phyloP scores from a whole-genome alignment of 2,113 vertebrate genomes.

The Tenrec ecaudatus region DNA sequence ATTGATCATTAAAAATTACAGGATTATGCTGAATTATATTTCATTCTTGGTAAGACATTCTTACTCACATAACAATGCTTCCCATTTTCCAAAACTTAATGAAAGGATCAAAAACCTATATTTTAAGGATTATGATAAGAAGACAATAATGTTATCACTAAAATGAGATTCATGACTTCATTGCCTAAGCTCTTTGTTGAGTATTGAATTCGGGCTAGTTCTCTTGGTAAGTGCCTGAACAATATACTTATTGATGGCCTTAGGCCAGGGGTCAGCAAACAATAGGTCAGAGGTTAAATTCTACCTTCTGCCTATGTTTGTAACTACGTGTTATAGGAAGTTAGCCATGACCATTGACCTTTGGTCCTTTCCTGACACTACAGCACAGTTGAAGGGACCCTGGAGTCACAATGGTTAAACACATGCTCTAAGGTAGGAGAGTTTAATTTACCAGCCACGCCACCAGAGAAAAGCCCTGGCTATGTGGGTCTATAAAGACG shows the following conservation, averaged over 20 bases:
- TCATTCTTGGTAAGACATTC: neutral
- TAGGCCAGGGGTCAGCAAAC: neutral
- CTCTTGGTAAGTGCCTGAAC: neutral
- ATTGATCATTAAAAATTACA: slow-evolving; percentile 65
- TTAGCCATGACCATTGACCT: neutral
- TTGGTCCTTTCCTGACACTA: neutral
- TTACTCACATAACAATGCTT: neutral
- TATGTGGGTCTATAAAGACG: neutral
- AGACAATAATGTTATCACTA: slow-evolving; percentile 44
- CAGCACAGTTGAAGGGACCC: neutral
- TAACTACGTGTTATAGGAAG: neutral
- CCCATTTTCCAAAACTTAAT: slow-evolving; percentile 27
- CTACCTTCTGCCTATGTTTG: neutral
- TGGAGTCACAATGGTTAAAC: neutral
- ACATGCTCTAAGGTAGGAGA: neutral
- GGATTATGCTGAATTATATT: neutral
- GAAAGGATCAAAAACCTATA: slow-evolving; percentile 48
- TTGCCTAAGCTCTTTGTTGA: neutral
- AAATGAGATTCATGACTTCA: neutral
- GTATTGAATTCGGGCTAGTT: neutral
- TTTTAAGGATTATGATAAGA: slow-evolving; percentile 48
- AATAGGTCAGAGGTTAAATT: neutral
- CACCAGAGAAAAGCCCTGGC: neutral
- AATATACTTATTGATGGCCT: neutral
- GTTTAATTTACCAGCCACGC: neutral